Evolutionary conservation across 2,888 invertebrate species (phyloP), one percentile per base, ranked within the genome.

Genomic region (Pediacus dermestoides): DNA sequence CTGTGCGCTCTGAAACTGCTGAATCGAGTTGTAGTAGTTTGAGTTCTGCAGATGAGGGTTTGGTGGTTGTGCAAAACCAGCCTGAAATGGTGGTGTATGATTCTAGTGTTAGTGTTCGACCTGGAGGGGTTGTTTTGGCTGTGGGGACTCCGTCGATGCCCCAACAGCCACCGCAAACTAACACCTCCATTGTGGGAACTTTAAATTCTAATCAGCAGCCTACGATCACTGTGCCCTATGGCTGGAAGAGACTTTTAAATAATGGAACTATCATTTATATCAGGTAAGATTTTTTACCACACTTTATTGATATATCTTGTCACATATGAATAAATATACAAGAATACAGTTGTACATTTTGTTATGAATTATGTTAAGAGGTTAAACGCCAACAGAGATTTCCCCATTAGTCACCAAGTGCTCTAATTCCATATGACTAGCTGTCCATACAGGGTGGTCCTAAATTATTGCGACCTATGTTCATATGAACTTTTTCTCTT

Each of bases 221-320:
- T 21, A 49, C 57, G 42, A 58, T 68, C 58, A 60, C 77, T 56
- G 80, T 85, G 60, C 86, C 88, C 52, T 79, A 77, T 58, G 86
- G 87, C 49, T 88, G 88, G 88, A 84, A 82, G 67, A 75, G 88
- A 63, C 73, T 82, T 53, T 72, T 78, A 56, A 78, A 78, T 63
- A 81, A 82, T 68, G 82, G 82, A 55, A 76, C 78, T 67, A 75
- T 87, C 67, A 77, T 84, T 61, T 88, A 88, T 71, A 78, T 85
- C 70, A 87, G 86, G 87, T 86, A 66, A 73, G 72, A 68, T 38
- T 21, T 16, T 34, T 21, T 7, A 6, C 9, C 6, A 8, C 6
- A 8, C 27, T 26, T n/a, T 28, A n/a, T 18, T 18, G n/a, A 6
- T 18, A 7, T 18, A 6, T 18, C 21, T 18, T 18, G 21, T n/a